These are phyloP conservation scores for Petrolisthes manimaculis DNA, from an alignment of 2,888 invertebrate genomes.

Conservation along the genomic window DNA sequence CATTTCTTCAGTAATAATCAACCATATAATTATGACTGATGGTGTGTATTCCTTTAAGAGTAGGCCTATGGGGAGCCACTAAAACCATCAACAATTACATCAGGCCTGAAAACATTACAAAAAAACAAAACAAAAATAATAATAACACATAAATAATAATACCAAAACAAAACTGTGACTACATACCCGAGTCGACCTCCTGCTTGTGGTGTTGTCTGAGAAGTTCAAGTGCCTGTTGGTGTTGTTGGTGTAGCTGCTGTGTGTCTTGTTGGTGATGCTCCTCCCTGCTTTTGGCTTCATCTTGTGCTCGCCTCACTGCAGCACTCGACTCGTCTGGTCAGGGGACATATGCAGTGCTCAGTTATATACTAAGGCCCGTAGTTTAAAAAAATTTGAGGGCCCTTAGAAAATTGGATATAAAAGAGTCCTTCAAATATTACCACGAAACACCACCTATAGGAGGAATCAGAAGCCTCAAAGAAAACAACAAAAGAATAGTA, in stretches of 20 bases:
- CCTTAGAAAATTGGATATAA: no score
- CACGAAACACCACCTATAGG: no score
- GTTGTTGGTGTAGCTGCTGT: conserved; percentile 68
- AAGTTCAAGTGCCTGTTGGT: conserved; percentile 65
- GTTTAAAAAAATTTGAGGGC: no score
- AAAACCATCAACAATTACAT: background rate
- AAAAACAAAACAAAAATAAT: background rate
- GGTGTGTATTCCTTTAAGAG: background rate
- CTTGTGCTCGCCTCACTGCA: conserved; percentile 70
- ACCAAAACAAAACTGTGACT: background rate
- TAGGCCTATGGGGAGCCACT: background rate
- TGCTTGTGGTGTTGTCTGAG: conserved; percentile 70
- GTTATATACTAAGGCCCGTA: no score
- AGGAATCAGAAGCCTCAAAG: background rate
- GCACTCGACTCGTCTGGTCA: conserved; percentile 71
- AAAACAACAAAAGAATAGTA: background rate
- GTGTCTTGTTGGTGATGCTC: conserved; percentile 69
- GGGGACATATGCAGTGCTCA: no score
- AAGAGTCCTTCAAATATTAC: no score
- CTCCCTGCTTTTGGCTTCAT: conserved; percentile 70
- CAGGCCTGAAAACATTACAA: background rate
- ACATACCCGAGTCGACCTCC: conserved; percentile 67
- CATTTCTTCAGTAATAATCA: background rate
- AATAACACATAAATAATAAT: background rate
- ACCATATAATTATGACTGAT: background rate